A percentile compares a stretch with the other conserved stretches of the same genome.
phyloP scores from a whole-genome alignment of 2,797 vertebrate genomes.

The Rhyacichthys aspro region DNA sequence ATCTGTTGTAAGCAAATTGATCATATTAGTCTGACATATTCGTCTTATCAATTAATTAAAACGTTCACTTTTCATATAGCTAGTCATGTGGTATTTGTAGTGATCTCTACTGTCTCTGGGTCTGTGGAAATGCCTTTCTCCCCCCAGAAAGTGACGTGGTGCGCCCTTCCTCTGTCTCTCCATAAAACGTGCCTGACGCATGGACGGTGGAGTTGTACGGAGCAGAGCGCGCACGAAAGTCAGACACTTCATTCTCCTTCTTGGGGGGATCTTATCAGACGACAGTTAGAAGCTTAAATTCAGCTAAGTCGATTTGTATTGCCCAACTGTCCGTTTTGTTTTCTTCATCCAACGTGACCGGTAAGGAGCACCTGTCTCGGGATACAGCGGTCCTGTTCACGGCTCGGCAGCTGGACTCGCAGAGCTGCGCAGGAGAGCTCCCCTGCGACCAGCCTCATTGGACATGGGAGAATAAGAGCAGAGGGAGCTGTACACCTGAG shows the following conservation, averaged over 20 bases:
- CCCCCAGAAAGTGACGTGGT: slow-evolving; percentile 71
- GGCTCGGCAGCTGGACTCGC: slow-evolving; percentile 34
- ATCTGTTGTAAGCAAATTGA: too few species aligned
- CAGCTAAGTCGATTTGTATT: neutral
- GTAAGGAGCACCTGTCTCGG: slow-evolving; percentile 75
- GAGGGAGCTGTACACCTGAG: slow-evolving; percentile 45
- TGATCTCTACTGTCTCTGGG: neutral
- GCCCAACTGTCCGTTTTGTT: neutral
- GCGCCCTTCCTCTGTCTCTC: slow-evolving; percentile 66
- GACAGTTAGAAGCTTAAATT: neutral
- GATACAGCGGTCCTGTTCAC: slow-evolving; percentile 37
- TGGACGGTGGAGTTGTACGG: slow-evolving; percentile 49
- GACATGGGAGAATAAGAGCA: slow-evolving; percentile 28
- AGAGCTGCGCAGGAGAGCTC: slow-evolving; percentile 55
- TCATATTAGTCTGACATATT: too few species aligned
- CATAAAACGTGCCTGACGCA: slow-evolving; percentile 70
- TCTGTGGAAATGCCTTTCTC: slow-evolving; percentile 5
- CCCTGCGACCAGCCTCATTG: slow-evolving; percentile 57
- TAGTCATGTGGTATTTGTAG: too few species aligned
- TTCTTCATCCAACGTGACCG: neutral
- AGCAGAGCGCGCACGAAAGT: slow-evolving; percentile 36
- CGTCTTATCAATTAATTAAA: too few species aligned
- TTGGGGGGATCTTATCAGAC: neutral
- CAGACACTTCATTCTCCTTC: slow-evolving; percentile 29
- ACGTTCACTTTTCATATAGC: too few species aligned